Evolutionary conservation across 2,113 vertebrate genomes (phyloP).

Genomic region (Antechinus flavipes): DNA sequence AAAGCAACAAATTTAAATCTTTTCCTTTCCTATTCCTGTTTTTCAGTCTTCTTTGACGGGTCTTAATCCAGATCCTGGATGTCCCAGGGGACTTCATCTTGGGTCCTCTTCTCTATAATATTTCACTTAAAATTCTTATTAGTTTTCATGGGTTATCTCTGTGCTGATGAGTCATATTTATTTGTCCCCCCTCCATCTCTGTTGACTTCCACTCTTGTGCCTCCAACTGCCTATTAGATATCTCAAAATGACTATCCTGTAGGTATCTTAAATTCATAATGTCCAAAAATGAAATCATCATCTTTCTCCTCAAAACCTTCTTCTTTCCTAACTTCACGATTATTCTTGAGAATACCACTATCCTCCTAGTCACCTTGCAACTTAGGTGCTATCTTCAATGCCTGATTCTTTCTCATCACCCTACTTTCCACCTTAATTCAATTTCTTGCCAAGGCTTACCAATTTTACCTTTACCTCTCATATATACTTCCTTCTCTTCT

Average conservation of each 20-base stretch:
- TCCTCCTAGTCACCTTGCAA: not conserved
- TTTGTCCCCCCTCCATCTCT: not conserved
- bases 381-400: not conserved
- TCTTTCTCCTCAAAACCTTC: not conserved
- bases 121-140: not conserved
- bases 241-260: not conserved
- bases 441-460: not conserved
- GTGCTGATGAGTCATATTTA: not conserved
- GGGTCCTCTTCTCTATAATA: not conserved
- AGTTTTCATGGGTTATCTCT: not conserved
- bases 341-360: not conserved
- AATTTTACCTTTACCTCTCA: not conserved
- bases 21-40: not conserved
- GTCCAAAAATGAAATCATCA: not conserved
- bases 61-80: not conserved
- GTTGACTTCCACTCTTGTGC: not conserved
- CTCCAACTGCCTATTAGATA: not conserved
- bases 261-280: not conserved
- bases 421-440: not conserved
- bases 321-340: not conserved
- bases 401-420: not conserved
- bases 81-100: not conserved
- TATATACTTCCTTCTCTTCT: not conserved
- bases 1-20: not conserved
- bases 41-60: not conserved